Evolutionary conservation across 2,113 vertebrate genomes (phyloP), one percentile per base, ranked within the genome.

Genomic region (Cathartes aura): DNA sequence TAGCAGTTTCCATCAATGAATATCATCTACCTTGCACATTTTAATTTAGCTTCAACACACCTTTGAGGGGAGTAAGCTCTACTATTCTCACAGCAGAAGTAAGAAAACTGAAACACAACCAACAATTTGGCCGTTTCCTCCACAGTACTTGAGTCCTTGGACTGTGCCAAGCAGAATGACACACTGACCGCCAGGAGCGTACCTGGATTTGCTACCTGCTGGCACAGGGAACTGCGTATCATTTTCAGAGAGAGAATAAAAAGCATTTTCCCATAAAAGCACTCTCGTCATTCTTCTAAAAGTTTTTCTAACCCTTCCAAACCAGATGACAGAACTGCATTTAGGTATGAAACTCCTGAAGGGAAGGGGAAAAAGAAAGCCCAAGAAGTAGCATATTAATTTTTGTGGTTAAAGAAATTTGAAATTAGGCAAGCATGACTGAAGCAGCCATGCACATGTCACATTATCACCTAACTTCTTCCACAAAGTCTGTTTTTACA

Each of bases 101-200:
- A 64, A 50, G 13, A 84, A 78, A 89, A 38, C 16, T n/a, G 45
- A 82, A 63, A 14, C 11, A n/a, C 12, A 78, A 5, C 3, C 45
- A 52, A 9, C 5, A 43, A 7, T 45, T 18, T 60, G 60, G 18
- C 45, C 5, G 2, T 80, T 92, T 70, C 24, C 38, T 78, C 27
- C 34, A 36, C 8, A 21, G 6, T 18, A 30, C 38, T 76, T 0
- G 0, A 42, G 38, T 23, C 9, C 38, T 43, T 8, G 27, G 30
- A 38, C 42, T 68, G 55, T 22, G 38, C 18, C 59, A 93, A n/a
- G 36, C 20, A 67, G 40, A 48, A 59, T 0, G 0, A 3, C 48
- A 36, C 26, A 6, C 3, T 7, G n/a, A 15, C 18, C 1, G 3
- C 17, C 34, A 74, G 48, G 40, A 36, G 8, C 0, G 6, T 21